Base-by-base conservation (phyloP, 2,113 vertebrate species). In the Rostratula benghalensis region DNA sequence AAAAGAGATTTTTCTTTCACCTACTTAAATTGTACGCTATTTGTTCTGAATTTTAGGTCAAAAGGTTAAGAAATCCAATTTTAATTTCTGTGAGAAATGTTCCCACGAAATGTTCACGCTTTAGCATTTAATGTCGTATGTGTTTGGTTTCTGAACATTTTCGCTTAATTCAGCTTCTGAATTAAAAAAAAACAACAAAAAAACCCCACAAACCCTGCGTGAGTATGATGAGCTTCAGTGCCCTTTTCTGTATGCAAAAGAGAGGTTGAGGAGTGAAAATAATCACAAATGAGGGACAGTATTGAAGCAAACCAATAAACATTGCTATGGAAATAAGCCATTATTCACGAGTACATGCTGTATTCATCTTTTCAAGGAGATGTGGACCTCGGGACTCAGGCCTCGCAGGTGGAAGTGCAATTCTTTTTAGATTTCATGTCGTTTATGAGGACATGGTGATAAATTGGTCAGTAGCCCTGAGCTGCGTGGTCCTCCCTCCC, bases 21-120 rank as follows among this genome's bases (percentile, higher is more conserved):
- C 51, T 37, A 4, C 82, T 79, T 61, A 13, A 86, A 25, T 87
- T 67, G 5, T 70, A 37, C 2, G 1, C 6, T 75, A 0, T 78
- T 79, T 57, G 7, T 69, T 93, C 64, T 70, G 39, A 59, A 74
- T 90, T 89, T 75, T 83, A 67, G n/a, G 78, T 83, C 67, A 53
- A 83, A 88, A 74, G 13, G 46, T 70, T 88, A 65, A 86, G 75
- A 85, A 74, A 86, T 63, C 33, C 56, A 67, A 28, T 54, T 77
- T 78, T 43, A 60, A 8, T 80, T 69, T 68, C 37, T 63, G 6
- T 79, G 56, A 91, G 68, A 90, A 90, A 31, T 39, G 13, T 83
- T 92, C 54, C 20, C 45, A 70, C 50, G 46, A 56, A 87, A 45
- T 37, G 57, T 76, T 93, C 31, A 5, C 56, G 21, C 13, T 89